Percentiles rank a stretch among this genome's conserved stretches.
Evolutionary conservation across 2,888 invertebrate genomes (phyloP).

Genomic region (Autographa gamma): DNA sequence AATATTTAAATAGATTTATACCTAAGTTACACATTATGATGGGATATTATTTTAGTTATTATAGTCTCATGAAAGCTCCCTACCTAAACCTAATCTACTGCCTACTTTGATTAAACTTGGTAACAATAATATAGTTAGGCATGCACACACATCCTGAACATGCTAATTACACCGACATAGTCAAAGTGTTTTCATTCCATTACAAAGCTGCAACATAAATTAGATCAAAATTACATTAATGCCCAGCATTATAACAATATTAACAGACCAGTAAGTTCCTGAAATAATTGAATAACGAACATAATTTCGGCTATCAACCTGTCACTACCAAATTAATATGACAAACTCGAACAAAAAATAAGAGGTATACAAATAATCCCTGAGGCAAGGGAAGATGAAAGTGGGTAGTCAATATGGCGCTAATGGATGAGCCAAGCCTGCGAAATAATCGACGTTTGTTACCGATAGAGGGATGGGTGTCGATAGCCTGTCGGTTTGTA

Average conservation of each 20-base stretch:
- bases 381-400: constrained; percentile 48
- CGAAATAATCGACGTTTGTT: constrained; percentile 61
- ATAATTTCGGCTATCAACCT: constrained; percentile 26
- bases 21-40: too few relatives aligned
- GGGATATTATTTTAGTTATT: too few relatives aligned
- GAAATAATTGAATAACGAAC: constrained; percentile 38
- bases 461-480: constrained; percentile 32
- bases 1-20: background rate
- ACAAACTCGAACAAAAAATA: constrained; percentile 36
- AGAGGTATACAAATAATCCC: constrained; percentile 45
- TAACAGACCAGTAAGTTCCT: constrained; percentile 1
- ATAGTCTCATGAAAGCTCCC: too few relatives aligned
- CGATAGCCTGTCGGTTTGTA: constrained; percentile 41
- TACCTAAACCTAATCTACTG: too few relatives aligned
- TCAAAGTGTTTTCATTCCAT: constrained; percentile 2
- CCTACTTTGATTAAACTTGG: background rate
- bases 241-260: background rate
- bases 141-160: background rate
- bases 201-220: background rate
- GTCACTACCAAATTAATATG: constrained; percentile 43
- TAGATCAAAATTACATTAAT: background rate
- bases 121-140: background rate
- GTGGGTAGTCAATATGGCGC: constrained; percentile 54
- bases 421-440: constrained; percentile 61
- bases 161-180: background rate